phyloP scores from a whole-genome alignment of 1,140 invertebrate species.

The Drosophila setifemur region DNA sequence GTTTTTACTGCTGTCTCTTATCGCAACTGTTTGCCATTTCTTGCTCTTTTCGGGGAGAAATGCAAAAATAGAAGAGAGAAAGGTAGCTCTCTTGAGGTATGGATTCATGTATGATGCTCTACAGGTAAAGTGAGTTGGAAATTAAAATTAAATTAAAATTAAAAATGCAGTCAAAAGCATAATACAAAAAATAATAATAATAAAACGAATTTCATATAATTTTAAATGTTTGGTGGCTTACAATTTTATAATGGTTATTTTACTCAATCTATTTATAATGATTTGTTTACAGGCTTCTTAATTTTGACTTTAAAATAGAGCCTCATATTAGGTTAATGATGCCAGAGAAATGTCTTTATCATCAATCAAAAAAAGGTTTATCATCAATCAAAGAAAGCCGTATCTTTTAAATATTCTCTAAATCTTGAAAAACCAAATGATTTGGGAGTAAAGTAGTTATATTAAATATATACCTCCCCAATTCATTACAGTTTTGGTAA shows the following conservation, averaged over 20 bases:
- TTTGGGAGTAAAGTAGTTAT: conserved; percentile 4
- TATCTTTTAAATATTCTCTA: no score
- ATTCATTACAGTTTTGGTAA: not conserved
- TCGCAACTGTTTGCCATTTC: conserved; percentile 12
- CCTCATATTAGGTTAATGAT: no score
- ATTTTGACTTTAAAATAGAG: no score
- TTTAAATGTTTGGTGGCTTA: no score
- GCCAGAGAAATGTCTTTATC: not conserved
- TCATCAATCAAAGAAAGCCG: no score
- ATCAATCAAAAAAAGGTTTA: not conserved
- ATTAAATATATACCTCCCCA: no score
- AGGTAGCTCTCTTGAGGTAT: not conserved
- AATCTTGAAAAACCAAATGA: no score
- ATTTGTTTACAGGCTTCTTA: no score
- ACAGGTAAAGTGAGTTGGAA: not conserved
- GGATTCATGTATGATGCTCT: conserved; percentile 2
- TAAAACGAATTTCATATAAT: no score
- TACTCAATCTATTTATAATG: no score
- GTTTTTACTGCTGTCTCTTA: conserved; percentile 18
- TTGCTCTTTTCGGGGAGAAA: conserved; percentile 29
- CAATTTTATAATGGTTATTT: no score
- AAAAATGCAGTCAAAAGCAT: no score
- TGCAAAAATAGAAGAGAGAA: conserved; percentile 11
- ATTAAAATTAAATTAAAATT: not conserved
- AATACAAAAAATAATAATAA: not conserved